phyloP scores from a whole-genome alignment of 1,140 invertebrate species.

The Camponotus floridanus region DNA sequence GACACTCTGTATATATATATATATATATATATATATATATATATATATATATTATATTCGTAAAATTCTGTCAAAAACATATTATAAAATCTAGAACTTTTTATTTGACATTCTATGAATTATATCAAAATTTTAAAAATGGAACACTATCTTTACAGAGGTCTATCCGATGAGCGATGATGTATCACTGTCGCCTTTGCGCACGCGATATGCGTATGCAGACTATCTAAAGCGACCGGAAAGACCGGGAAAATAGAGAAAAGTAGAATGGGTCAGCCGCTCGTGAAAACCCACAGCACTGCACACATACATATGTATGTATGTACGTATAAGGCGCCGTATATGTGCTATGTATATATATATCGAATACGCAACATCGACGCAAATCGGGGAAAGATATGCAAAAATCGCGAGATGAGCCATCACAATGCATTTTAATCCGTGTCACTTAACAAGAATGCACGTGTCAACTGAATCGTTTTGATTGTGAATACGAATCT shows the following conservation, averaged over 20 bases:
- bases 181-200: not conserved
- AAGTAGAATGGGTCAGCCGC: not conserved
- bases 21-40: too few species aligned
- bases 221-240: slow-evolving; percentile 1
- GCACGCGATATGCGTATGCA: not conserved
- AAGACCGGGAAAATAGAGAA: slow-evolving; percentile 11
- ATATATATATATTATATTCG: not conserved
- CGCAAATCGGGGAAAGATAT: slow-evolving; percentile 1
- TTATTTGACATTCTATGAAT: not conserved
- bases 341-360: not conserved
- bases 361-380: slow-evolving; percentile 14
- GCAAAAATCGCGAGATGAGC: slow-evolving; percentile 5
- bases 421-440: slow-evolving; percentile 28
- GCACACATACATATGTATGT: not conserved
- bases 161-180: not conserved
- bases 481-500: not conserved
- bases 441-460: not conserved
- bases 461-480: slow-evolving; percentile 2
- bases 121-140: slow-evolving; percentile 4
- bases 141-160: not conserved
- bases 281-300: slow-evolving; percentile 40
- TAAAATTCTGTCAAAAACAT: not conserved
- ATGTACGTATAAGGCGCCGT: not conserved
- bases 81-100: not conserved
- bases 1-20: too few species aligned